phyloP scores from a whole-genome alignment of 2,888 invertebrate species.

The Dynastes hyllus region DNA sequence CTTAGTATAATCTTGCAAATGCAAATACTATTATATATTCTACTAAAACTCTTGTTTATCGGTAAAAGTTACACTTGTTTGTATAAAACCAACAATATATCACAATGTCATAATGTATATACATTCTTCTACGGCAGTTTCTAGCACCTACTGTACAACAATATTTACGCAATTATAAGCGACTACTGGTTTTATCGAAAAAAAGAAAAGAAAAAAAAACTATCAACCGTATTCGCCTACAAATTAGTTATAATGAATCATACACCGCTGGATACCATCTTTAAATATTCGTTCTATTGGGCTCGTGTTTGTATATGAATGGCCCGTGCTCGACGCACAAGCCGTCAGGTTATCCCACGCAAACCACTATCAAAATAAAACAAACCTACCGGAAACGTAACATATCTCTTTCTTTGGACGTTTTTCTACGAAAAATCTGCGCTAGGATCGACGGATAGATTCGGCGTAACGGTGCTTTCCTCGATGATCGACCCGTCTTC shows the following conservation, averaged over 20 bases:
- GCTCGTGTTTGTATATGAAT: slow-evolving; percentile 54
- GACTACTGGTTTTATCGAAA: slow-evolving; percentile 51
- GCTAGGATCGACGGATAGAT: slow-evolving; percentile 49
- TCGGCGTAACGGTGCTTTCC: slow-evolving; percentile 42
- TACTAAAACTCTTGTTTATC: no score
- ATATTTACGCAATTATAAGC: slow-evolving; percentile 50
- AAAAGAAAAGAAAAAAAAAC: slow-evolving; percentile 28
- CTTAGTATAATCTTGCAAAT: no score
- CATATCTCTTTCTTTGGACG: slow-evolving; percentile 51
- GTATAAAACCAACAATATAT: neutral
- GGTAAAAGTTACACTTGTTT: neutral
- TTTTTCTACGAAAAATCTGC: slow-evolving; percentile 53
- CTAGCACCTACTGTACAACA: neutral
- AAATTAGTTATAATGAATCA: slow-evolving; percentile 61
- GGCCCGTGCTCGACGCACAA: slow-evolving; percentile 65
- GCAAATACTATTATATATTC: no score
- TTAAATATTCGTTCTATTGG: slow-evolving; percentile 57
- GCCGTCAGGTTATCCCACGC: slow-evolving; percentile 64
- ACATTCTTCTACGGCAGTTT: no score
- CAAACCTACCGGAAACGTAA: slow-evolving; percentile 66
- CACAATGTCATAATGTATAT: neutral
- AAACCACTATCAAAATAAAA: slow-evolving; percentile 63
- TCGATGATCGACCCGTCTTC: slow-evolving; percentile 29
- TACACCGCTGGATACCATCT: slow-evolving; percentile 59
- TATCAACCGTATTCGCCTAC: slow-evolving; percentile 54